Percentiles rank a stretch among this genome's conserved stretches.
Conservation (phyloP, 2,888 invertebrate genomes). For the Dendrolimus houi region DNA sequence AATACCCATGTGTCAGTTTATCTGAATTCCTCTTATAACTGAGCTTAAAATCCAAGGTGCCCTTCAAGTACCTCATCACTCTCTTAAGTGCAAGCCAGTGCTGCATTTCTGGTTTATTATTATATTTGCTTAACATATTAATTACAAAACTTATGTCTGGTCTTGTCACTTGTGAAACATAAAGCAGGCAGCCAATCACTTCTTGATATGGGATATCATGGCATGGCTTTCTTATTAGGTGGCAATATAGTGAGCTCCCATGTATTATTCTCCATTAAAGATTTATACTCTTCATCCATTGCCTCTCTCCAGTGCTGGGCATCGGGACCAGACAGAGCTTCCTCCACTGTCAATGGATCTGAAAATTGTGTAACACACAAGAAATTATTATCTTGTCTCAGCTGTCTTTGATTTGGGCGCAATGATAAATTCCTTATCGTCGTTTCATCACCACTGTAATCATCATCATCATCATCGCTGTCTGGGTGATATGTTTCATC, state of each 20-base stretch:
- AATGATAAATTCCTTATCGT: not conserved
- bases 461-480: too few species aligned
- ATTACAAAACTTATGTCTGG: not conserved
- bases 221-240: conserved; percentile 5
- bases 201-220: not conserved
- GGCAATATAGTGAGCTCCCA: conserved; percentile 8
- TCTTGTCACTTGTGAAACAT: too few species aligned
- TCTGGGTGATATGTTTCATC: not conserved
- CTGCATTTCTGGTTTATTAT: not conserved
- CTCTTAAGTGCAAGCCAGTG: not conserved
- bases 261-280: conserved; percentile 11
- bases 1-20: conserved; percentile 7
- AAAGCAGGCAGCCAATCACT: too few species aligned
- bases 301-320: conserved; percentile 10
- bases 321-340: conserved; percentile 10
- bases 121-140: not conserved
- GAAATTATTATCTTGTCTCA: conserved; percentile 1
- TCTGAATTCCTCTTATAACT: not conserved
- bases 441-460: not conserved
- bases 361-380: conserved; percentile 3
- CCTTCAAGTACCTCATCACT: not conserved
- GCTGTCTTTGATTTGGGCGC: not conserved
- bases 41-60: not conserved
- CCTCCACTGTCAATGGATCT: conserved; percentile 11
- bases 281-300: conserved; percentile 12